Base-by-base conservation (phyloP, 2,797 vertebrate genomes). In the Betta splendens region DNA sequence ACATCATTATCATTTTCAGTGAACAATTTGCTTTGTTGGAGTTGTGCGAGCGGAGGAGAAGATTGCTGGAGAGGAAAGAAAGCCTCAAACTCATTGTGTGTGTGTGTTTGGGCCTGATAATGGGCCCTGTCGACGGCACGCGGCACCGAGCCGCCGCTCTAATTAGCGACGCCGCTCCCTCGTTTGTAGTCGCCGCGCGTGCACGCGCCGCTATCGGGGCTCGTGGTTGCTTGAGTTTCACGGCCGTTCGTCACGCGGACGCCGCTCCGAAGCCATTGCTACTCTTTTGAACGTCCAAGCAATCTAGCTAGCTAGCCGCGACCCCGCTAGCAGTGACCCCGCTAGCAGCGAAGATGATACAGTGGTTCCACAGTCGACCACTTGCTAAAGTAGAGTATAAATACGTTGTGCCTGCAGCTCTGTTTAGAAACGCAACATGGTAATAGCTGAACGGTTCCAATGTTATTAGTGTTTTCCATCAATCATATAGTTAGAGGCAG, bases 51-150 rank as follows among this genome's bases (percentile, higher is more conserved):
- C 60, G 71, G 72, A 50, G 66, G 37, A 60, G 72, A 64, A 68
- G 79, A 85, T 80, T 84, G 70, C 2, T 17, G 20, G 55, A 8
- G 7, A 17, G 17, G 8, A 55, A 45, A 59, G 38, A 44, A 28
- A 43, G 7, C 49, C 71, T 22, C 44, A 75, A 77, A 75, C 60
- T 48, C 56, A 18, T 50, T 23, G 47, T 23, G 63, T 52, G 63
- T 52, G 75, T 68, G 80, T 89, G 89, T 86, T 87, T 65, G 56
- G 68, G 55, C 63, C 85, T 83, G 88, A 91, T 88, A 91, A 88
- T 85, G 74, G 69, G 31, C 23, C 49, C 70, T 42, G 64, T 76
- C 58, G 13, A 71, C 51, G 44, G 58, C 64, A 72, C 54, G 71
- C 64, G 50, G 68, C 75, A 36, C 65, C 69, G 65, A 81, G 66